These are phyloP conservation scores for Sialia sialis DNA, from an alignment of 2,113 vertebrate genomes.

Conservation along the genomic window DNA sequence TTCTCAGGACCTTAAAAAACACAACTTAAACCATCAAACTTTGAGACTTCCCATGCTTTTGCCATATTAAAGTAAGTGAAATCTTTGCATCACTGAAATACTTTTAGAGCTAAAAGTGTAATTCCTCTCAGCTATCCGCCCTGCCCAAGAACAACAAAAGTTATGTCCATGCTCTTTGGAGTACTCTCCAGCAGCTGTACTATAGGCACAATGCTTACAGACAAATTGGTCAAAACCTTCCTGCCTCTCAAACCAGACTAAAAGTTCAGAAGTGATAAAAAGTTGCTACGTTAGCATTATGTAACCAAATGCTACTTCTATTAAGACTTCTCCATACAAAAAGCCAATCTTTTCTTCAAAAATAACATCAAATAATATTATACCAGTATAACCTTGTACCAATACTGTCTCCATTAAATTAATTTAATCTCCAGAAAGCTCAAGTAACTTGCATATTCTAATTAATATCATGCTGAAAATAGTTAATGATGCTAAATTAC, in stretches of 20 bases:
- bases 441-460: conserved; percentile 13
- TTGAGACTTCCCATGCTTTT: neutral
- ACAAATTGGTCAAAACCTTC: neutral
- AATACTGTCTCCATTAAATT: neutral
- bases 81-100: neutral
- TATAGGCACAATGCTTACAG: neutral
- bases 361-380: neutral
- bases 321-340: neutral
- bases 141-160: neutral
- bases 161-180: neutral
- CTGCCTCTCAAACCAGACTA: neutral
- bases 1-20: neutral
- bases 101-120: neutral
- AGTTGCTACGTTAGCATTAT: neutral
- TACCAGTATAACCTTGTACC: neutral
- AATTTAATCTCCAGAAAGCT: conserved; percentile 7
- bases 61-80: neutral
- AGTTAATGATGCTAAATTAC: conserved; percentile 52
- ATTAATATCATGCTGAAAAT: conserved; percentile 54
- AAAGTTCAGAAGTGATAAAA: neutral
- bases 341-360: neutral
- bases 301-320: neutral
- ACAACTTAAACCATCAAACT: neutral
- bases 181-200: neutral
- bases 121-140: neutral